These are phyloP conservation scores for Mastomys natalensis DNA, from an alignment of 2,113 vertebrate genomes.

Conservation along the genomic window DNA sequence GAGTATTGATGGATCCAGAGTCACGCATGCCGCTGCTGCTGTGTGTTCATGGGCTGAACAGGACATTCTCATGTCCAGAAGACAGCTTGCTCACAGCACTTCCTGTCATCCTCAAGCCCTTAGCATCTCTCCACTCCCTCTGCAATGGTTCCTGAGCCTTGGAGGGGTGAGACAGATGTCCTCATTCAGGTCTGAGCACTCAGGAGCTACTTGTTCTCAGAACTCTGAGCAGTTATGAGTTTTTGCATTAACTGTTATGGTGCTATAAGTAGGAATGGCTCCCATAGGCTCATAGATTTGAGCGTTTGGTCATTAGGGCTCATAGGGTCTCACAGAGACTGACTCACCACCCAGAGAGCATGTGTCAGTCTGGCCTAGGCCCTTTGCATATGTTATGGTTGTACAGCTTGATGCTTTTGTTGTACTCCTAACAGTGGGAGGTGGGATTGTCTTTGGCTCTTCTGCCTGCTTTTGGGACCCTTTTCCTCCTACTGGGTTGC, in stretches of 20 bases:
- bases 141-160: not conserved
- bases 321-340: not conserved
- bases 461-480: not conserved
- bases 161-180: no score
- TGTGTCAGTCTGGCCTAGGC: not conserved
- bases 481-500: not conserved
- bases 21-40: not conserved
- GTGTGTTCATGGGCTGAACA: not conserved
- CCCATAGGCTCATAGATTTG: not conserved
- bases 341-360: not conserved
- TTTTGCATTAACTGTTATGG: not conserved
- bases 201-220: not conserved
- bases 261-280: not conserved
- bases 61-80: no score
- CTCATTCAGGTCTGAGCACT: not conserved
- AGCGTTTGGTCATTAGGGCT: not conserved
- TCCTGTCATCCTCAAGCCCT: not conserved
- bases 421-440: not conserved
- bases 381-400: not conserved
- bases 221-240: not conserved
- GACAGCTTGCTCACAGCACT: no score
- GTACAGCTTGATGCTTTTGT: not conserved
- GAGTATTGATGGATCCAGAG: not conserved
- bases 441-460: not conserved
- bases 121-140: not conserved